These are phyloP conservation scores for Cepaea nemoralis DNA, from an alignment of 1,140 invertebrate species.

Conservation along the genomic window DNA sequence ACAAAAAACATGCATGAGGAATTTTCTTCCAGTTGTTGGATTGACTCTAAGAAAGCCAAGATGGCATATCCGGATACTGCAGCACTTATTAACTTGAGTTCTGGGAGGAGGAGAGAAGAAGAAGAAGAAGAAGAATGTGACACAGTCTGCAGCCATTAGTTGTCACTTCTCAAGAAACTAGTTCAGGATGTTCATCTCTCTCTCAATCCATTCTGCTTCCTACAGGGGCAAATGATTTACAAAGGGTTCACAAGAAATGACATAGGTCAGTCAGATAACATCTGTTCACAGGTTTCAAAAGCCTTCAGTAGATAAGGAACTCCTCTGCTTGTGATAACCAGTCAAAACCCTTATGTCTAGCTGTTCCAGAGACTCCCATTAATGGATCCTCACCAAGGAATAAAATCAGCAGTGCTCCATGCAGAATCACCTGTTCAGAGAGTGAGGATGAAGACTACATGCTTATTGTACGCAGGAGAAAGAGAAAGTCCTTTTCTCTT, in stretches of 20 bases:
- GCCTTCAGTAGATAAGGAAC: background rate
- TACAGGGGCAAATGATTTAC: background rate
- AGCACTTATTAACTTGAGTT: background rate
- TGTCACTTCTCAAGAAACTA: conserved; percentile 6
- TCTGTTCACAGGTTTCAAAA: no score
- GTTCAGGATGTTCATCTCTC: background rate
- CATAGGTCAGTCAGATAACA: background rate
- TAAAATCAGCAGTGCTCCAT: conserved; percentile 25
- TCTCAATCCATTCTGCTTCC: conserved; percentile 31
- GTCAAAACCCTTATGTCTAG: background rate
- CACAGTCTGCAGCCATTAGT: background rate
- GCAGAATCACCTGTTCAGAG: conserved; percentile 1
- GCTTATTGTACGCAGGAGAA: conserved; percentile 37
- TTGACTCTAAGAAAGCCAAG: background rate
- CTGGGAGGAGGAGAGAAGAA: background rate
- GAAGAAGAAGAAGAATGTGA: background rate
- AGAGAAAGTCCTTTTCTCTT: conserved; percentile 52
- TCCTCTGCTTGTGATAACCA: background rate
- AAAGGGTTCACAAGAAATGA: background rate
- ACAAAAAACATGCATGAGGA: background rate
- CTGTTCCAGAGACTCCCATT: background rate
- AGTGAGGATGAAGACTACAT: conserved; percentile 39
- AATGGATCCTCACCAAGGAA: background rate
- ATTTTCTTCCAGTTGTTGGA: background rate
- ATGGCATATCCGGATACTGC: background rate